phyloP scores from a whole-genome alignment of 2,888 invertebrate species.

The Nemurella pictetii region DNA sequence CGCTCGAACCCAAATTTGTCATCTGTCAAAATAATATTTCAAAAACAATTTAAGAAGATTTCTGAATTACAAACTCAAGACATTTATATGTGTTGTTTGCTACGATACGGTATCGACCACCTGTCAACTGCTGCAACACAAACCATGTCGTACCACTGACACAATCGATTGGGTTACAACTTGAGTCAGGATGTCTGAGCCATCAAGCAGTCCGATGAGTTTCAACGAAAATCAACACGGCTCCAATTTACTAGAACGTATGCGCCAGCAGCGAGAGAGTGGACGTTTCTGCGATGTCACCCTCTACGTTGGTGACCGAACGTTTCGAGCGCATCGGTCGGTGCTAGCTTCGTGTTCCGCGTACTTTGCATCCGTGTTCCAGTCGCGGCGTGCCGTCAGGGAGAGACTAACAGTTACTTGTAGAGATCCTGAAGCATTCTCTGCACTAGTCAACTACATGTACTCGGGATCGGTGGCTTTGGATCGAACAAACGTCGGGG shows the following conservation, averaged over 20 bases:
- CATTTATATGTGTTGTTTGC: too few relatives aligned
- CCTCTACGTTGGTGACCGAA: conserved; percentile 60
- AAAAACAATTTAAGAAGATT: too few relatives aligned
- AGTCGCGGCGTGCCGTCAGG: conserved; percentile 57
- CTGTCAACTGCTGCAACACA: not conserved
- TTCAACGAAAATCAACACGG: conserved; percentile 53
- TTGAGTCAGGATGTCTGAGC: conserved; percentile 19
- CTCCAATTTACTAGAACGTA: conserved; percentile 51
- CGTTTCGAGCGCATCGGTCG: conserved; percentile 63
- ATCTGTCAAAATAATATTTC: not conserved
- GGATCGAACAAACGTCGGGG: conserved; percentile 62
- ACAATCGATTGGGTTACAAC: not conserved
- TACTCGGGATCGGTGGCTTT: conserved; percentile 63
- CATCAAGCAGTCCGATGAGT: conserved; percentile 46
- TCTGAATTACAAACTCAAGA: too few relatives aligned
- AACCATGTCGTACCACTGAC: not conserved
- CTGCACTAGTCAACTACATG: conserved; percentile 64
- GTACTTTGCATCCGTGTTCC: conserved; percentile 65
- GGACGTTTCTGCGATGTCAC: conserved; percentile 65
- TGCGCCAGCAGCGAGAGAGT: conserved; percentile 57
- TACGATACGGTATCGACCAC: too few relatives aligned
- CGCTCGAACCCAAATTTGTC: too few relatives aligned
- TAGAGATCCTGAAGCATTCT: conserved; percentile 61
- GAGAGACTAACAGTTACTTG: conserved; percentile 61
- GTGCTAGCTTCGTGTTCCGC: conserved; percentile 66